Conservation (phyloP, 2,797 vertebrate species). For the Mormyrops attenuatus region DNA sequence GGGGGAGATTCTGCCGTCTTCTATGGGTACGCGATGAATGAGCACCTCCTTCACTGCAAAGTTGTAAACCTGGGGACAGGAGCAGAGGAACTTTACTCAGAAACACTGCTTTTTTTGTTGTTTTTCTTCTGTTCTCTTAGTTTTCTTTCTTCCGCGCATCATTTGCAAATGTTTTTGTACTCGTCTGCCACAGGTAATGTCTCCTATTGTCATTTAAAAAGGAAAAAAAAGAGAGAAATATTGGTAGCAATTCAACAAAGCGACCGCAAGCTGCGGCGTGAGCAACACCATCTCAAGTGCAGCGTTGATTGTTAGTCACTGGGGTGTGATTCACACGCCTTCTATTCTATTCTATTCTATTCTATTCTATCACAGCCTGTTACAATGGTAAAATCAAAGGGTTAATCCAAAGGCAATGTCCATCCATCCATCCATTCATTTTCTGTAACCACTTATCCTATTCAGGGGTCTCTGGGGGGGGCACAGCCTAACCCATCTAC, state of each 20-base stretch:
- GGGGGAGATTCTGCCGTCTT: conserved; percentile 82
- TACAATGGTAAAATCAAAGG: background rate
- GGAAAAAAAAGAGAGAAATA: background rate
- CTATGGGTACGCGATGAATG: conserved; percentile 80
- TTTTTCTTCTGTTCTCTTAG: background rate
- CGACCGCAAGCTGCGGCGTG: background rate
- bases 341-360: background rate
- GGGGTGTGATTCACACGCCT: background rate
- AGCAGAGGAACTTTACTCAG: background rate
- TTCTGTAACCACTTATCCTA: background rate
- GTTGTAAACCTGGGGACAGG: conserved; percentile 76
- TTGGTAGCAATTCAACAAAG: background rate
- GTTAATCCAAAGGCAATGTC: background rate
- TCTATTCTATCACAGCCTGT: background rate
- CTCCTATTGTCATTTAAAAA: background rate
- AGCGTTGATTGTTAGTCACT: background rate
- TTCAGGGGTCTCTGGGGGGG: background rate
- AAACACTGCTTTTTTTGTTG: background rate
- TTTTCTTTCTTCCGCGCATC: background rate
- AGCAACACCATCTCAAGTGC: background rate
- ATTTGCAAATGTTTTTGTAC: background rate
- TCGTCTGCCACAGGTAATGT: background rate
- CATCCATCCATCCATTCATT: background rate
- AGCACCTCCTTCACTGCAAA: conserved; percentile 91
- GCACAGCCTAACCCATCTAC: background rate